phyloP scores from a whole-genome alignment of 2,888 invertebrate genomes.

The Lycaena phlaeas region DNA sequence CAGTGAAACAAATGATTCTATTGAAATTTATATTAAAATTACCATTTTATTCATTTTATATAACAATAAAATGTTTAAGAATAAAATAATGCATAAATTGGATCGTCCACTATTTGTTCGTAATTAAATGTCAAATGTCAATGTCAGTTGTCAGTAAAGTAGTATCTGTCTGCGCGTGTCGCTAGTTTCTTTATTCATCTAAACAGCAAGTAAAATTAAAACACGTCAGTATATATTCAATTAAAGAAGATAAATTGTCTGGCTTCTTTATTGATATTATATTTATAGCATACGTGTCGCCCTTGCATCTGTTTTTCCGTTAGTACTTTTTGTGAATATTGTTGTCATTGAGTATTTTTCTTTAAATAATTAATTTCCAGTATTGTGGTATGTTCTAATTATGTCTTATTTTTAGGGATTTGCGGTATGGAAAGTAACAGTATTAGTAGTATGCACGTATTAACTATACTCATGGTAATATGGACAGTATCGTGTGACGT shows the following conservation, averaged over 20 bases:
- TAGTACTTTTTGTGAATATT: no score
- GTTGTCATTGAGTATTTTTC: no score
- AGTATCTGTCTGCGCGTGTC: slow-evolving; percentile 2
- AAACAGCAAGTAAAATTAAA: slow-evolving; percentile 35
- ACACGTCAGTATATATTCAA: slow-evolving; percentile 51
- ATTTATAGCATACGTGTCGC: background rate
- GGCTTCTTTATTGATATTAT: background rate
- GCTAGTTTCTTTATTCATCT: slow-evolving; percentile 5
- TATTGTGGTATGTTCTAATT: no score
- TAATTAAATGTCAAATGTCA: slow-evolving; percentile 11
- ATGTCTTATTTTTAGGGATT: slow-evolving; percentile 34
- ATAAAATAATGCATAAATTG: no score
- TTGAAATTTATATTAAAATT: no score
- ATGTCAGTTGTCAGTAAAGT: slow-evolving; percentile 12
- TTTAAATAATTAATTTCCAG: no score
- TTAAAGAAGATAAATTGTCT: slow-evolving; percentile 1
- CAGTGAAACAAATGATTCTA: no score
- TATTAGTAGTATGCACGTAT: slow-evolving; percentile 17
- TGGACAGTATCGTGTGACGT: slow-evolving; percentile 29
- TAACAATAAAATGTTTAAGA: no score
- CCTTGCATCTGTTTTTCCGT: no score
- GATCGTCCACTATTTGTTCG: no score
- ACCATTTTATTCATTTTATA: no score
- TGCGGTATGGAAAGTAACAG: slow-evolving; percentile 27
- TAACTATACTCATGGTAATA: slow-evolving; percentile 18